A percentile compares a stretch with the other conserved stretches of the same genome.
Conservation (phyloP, 1,140 invertebrate species). For the Adelges cooleyi region DNA sequence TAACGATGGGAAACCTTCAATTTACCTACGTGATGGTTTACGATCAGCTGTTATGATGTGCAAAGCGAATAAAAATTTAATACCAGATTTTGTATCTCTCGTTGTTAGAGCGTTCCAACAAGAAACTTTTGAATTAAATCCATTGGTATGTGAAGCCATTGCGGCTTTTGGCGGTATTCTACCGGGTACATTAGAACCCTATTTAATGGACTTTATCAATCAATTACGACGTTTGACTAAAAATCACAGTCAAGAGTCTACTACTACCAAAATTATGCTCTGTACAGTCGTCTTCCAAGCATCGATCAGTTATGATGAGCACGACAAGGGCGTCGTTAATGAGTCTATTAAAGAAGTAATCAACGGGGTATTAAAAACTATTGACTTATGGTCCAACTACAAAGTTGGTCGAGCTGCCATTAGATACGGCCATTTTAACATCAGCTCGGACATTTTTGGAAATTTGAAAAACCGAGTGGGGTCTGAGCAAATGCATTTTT, state of each 20-base stretch:
- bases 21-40: constrained; percentile 14
- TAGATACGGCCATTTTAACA: constrained; percentile 67
- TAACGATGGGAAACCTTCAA: neutral
- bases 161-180: constrained; percentile 9
- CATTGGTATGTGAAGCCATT: constrained; percentile 19
- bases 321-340: too few species aligned
- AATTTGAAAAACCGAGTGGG: constrained; percentile 61
- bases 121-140: constrained; percentile 3
- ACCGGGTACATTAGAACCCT: neutral
- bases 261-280: constrained; percentile 47
- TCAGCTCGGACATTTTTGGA: constrained; percentile 56
- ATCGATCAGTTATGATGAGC: constrained; percentile 43
- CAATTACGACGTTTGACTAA: constrained; percentile 38
- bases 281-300: constrained; percentile 76
- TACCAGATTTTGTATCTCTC: neutral
- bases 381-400: constrained; percentile 74
- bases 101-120: constrained; percentile 7
- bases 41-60: constrained; percentile 11
- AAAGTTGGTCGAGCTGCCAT: constrained; percentile 74
- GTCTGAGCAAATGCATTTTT: constrained; percentile 82
- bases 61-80: constrained; percentile 20
- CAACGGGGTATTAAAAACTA: constrained; percentile 45
- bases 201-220: constrained; percentile 42
- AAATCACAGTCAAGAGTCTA: neutral
- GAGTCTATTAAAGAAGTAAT: constrained; percentile 48